Base-by-base conservation (phyloP, 2,888 invertebrate genomes). In the Plusia festucae region DNA sequence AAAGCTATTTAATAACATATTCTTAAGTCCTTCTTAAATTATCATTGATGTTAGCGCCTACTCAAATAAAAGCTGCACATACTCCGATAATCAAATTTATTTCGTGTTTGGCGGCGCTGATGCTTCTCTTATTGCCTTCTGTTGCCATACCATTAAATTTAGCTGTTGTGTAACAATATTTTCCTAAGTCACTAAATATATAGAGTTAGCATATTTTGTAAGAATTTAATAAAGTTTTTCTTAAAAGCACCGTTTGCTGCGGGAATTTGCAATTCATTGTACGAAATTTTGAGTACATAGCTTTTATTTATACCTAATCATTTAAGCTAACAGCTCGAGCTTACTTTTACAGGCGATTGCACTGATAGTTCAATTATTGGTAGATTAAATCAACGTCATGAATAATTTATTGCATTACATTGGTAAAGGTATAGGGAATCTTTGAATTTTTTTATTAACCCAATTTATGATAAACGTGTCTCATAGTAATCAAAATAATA, bases 1-100 rank as follows among this genome's bases (percentile, higher is more conserved):
- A 51, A 60, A 44, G 0, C 63, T 66, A 66, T 24, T 65, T 68
- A 58, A 15, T 60, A 65, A 52, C 46, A 61, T 71, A 54, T 32
- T 56, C 49, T 22, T 68, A 52, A 20, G 15, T 65, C 44, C 40
- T 54, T 13, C 6, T 22, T 44, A 34, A 40, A 18, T 8, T 32
- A 3, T n/a, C 20, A 49, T 22, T 13, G 40, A 24, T 24, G 15
- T 40, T n/a, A 22, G 40, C n/a, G 11, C 46, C 46, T 49, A 18
- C 46, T 11, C 18, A 49, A 49, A 49, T 49, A 49, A 49, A 9
- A 20, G 46, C 20, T 20, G 46, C 24, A 24, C 20, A 2, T 15
- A 24, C 52, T 15, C 15, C 22, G 22, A 52, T 15, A 15, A 7
- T 52, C 20, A 52, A 49, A 49, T 49, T 20, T 18, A 49, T 49